These are phyloP conservation scores for Steinernema khuongi DNA, from an alignment of 1,140 invertebrate species.

Conservation along the genomic window DNA sequence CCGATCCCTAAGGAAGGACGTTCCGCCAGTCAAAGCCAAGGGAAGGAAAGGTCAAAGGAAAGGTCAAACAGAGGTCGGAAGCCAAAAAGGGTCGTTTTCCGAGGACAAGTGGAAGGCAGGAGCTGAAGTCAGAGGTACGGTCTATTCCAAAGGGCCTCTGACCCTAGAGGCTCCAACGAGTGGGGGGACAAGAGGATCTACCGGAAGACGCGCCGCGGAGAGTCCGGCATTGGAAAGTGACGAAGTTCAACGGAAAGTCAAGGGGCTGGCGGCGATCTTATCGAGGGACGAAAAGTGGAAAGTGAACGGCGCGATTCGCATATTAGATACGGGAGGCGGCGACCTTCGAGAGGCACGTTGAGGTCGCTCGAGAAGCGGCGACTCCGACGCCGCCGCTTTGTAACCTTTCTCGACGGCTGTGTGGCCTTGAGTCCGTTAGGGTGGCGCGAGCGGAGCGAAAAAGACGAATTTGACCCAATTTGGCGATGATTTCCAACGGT, in stretches of 20 bases:
- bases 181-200: too few species aligned
- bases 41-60: too few species aligned
- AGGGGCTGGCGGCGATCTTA: background rate
- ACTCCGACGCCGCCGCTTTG: conserved; percentile 9
- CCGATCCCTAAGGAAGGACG: background rate
- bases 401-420: conserved; percentile 6
- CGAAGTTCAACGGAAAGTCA: background rate
- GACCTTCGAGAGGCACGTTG: background rate
- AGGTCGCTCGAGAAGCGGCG: background rate
- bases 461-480: conserved; percentile 10
- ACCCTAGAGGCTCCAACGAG: too few species aligned
- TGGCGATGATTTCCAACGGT: conserved; percentile 2
- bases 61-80: too few species aligned
- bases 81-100: too few species aligned
- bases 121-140: too few species aligned
- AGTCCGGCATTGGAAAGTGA: background rate
- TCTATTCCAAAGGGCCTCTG: too few species aligned
- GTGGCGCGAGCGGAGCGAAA: conserved; percentile 2
- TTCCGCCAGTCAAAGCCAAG: background rate
- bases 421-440: conserved; percentile 7
- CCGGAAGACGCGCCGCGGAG: too few species aligned
- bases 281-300: background rate
- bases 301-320: background rate
- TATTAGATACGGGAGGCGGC: too few species aligned
- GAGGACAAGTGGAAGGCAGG: too few species aligned